Conservation (phyloP, 2,888 invertebrate species). For the Heteromyza rotundicornis region DNA sequence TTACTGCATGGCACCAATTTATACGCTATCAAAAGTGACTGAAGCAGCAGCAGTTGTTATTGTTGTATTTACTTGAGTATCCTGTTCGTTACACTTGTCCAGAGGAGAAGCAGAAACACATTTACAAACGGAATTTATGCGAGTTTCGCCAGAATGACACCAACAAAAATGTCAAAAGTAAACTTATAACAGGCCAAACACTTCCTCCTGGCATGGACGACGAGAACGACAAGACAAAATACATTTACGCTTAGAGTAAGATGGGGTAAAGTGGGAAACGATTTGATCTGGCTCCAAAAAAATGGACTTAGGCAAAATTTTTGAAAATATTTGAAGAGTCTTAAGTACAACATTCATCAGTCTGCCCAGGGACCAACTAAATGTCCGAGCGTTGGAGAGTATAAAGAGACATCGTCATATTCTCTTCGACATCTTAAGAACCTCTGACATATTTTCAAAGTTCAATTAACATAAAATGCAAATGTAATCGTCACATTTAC, state of each 20-base stretch:
- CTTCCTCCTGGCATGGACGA: too few species aligned
- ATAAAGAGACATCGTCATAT: too few species aligned
- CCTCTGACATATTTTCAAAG: constrained; percentile 54
- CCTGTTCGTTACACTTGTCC: constrained; percentile 12
- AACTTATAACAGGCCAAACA: too few species aligned
- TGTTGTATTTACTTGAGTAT: not conserved
- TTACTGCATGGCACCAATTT: constrained; percentile 37
- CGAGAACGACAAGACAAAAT: too few species aligned
- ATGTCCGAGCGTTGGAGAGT: too few species aligned
- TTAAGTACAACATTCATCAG: too few species aligned
- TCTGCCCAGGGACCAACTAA: too few species aligned
- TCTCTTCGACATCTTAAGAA: constrained; percentile 52
- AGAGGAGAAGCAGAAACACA: not conserved
- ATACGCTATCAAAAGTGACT: constrained; percentile 31
- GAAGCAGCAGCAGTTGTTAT: not conserved
- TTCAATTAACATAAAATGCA: constrained; percentile 55
- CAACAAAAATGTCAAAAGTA: not conserved
- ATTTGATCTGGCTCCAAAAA: too few species aligned
- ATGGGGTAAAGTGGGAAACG: too few species aligned
- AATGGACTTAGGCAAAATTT: too few species aligned
- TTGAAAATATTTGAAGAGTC: too few species aligned
- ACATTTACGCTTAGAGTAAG: too few species aligned
- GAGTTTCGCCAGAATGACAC: not conserved
- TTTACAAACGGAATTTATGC: constrained; percentile 3
- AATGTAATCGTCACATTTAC: constrained; percentile 53